Evolutionary conservation across 2,797 vertebrate species (phyloP).

Genomic region (Sylvilagus floridanus): DNA sequence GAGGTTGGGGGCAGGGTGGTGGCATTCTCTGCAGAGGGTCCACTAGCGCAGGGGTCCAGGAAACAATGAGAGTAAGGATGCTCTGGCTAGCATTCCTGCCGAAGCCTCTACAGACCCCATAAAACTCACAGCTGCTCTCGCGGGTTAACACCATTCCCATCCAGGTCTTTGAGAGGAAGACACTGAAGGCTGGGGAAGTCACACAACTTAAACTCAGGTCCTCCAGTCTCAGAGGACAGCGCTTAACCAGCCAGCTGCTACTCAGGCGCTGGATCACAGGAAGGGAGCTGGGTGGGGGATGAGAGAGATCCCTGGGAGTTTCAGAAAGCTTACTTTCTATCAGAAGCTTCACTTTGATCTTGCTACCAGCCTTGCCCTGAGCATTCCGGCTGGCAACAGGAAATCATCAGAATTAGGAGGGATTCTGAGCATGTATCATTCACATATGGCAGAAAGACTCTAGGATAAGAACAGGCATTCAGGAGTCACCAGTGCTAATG

Average conservation of each 20-base stretch:
- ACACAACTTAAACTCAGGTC: background rate
- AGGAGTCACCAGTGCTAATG: background rate
- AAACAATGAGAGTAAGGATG: background rate
- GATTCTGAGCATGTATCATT: background rate
- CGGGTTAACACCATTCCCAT: background rate
- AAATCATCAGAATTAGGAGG: background rate
- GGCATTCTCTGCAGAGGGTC: background rate
- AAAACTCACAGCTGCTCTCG: background rate
- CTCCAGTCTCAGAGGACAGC: background rate
- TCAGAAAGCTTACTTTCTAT: background rate
- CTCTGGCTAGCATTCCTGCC: background rate
- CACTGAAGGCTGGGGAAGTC: background rate
- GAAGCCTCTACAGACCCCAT: background rate
- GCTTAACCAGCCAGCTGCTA: background rate
- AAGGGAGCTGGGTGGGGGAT: rapidly evolving
- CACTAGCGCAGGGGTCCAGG: background rate
- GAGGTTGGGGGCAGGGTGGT: no score
- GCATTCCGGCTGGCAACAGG: slow-evolving; percentile 29
- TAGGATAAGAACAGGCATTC: background rate
- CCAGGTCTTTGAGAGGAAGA: background rate
- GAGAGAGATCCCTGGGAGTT: background rate
- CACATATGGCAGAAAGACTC: slow-evolving; percentile 11
- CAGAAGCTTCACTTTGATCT: slow-evolving; percentile 10
- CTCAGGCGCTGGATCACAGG: background rate
- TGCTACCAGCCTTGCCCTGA: background rate